phyloP scores from a whole-genome alignment of 2,888 invertebrate species.

The Lottia gigantea region DNA sequence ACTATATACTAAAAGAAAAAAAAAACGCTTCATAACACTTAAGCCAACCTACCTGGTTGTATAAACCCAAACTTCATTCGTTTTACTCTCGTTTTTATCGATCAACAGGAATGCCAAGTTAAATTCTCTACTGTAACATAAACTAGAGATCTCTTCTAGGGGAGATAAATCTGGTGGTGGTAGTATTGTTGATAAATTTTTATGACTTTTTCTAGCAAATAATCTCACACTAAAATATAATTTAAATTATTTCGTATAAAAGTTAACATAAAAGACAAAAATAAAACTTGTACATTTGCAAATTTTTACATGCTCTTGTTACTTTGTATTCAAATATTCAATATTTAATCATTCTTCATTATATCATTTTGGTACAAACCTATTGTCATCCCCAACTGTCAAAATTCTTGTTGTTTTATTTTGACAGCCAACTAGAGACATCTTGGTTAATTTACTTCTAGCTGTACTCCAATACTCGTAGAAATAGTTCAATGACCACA shows the following conservation, averaged over 20 bases:
- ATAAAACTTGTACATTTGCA: neutral
- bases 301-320: no score
- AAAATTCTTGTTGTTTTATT: conserved; percentile 60
- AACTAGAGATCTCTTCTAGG: conserved; percentile 52
- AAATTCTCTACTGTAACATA: conserved; percentile 62
- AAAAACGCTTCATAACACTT: no score
- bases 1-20: no score
- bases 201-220: conserved; percentile 54
- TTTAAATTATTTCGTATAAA: no score
- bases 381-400: conserved; percentile 63
- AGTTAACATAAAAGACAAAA: neutral
- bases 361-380: conserved; percentile 37
- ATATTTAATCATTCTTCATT: no score
- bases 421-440: conserved; percentile 46
- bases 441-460: conserved; percentile 44
- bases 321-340: no score
- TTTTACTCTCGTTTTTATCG: conserved; percentile 39
- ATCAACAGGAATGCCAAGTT: conserved; percentile 62
- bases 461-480: conserved; percentile 62
- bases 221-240: conserved; percentile 56
- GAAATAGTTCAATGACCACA: conserved; percentile 64
- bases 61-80: conserved; percentile 62
- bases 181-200: conserved; percentile 63
- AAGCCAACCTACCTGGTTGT: conserved; percentile 56
- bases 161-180: conserved; percentile 65